Evolutionary conservation across 1,140 invertebrate species (phyloP), one percentile per base, ranked within the genome.

Genomic region (Antheraea pernyi): DNA sequence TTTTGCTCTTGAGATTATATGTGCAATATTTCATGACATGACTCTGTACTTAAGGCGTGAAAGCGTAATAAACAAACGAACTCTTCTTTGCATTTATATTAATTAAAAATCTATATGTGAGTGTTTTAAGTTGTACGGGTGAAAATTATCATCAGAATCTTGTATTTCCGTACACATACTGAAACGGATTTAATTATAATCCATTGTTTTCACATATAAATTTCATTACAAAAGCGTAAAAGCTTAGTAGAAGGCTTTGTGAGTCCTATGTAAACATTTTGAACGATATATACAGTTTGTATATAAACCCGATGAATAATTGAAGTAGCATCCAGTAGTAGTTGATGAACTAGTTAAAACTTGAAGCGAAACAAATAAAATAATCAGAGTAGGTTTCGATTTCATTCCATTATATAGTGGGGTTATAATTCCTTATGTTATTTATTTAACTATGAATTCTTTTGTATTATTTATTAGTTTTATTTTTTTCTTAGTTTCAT

Each of bases 321-420:
- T 39, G n/a, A 48, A 53, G n/a, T 65, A 22, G 9, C 18, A 19
- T 13, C 13, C 39, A 48, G 6, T 30, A 61, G 30, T 64, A 64
- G 62, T 64, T 64, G 62, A 22, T 36, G 30, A 61, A 61, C 59
- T 61, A 61, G 59, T 61, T 61, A 61, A 61, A 61, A 61, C 59
- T 61, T 61, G 16, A 61, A 11, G 9, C 59, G 30, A 22, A 22
- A 61, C 59, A 30, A 61, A 61, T 61, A 61, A 36, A 53, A 53
- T 13, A 61, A 19, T 61, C 30, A 19, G 19, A 61, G 2, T 61
- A n/a, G 46, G 16, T 53, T 53, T 53, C 16, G 11, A 53, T 53
- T 53, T 53, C 16, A 13, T 53, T 53, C 46, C 46, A 53, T 53
- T 42, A 42, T 42, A 42, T 42, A 42, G 39, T 7, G 39, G 11